These are phyloP conservation scores for Doryteuthis pealeii DNA, from an alignment of 1,140 invertebrate species.

Conservation along the genomic window DNA sequence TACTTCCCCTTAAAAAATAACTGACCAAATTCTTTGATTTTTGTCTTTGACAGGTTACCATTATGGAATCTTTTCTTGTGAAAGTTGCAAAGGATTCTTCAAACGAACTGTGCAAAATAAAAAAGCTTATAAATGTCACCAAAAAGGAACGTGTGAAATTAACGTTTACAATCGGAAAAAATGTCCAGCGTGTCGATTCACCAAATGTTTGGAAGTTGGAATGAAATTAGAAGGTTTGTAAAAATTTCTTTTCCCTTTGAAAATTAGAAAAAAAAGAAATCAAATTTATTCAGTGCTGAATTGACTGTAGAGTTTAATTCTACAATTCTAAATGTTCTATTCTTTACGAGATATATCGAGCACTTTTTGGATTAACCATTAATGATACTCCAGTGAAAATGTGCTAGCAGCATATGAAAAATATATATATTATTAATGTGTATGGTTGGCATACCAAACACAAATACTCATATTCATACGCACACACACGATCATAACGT, in stretches of 20 bases:
- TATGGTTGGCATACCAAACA: too few species aligned
- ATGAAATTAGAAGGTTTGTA: slow-evolving; percentile 90
- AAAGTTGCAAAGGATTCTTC: slow-evolving; percentile 97
- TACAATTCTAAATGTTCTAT: too few species aligned
- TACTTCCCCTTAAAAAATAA: too few species aligned
- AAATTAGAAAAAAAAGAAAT: not conserved
- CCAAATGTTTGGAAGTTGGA: slow-evolving; percentile 92
- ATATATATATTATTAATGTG: too few species aligned
- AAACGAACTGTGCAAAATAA: slow-evolving; percentile 97
- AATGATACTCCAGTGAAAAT: too few species aligned
- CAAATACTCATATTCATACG: too few species aligned
- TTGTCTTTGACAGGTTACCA: slow-evolving; percentile 51
- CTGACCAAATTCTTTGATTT: too few species aligned
- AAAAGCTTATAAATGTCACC: slow-evolving; percentile 92
- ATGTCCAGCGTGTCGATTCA: slow-evolving; percentile 95
- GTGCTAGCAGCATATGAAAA: too few species aligned
- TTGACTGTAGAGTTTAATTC: too few species aligned
- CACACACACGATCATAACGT: too few species aligned
- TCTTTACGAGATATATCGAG: too few species aligned
- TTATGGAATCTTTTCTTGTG: slow-evolving; percentile 86
- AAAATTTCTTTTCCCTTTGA: not conserved
- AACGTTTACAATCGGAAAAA: slow-evolving; percentile 90
- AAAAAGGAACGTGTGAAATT: slow-evolving; percentile 86
- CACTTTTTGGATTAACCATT: too few species aligned
- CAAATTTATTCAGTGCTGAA: not conserved